Evolutionary conservation across 2,888 invertebrate species (phyloP).

Genomic region (Drosophila dives): DNA sequence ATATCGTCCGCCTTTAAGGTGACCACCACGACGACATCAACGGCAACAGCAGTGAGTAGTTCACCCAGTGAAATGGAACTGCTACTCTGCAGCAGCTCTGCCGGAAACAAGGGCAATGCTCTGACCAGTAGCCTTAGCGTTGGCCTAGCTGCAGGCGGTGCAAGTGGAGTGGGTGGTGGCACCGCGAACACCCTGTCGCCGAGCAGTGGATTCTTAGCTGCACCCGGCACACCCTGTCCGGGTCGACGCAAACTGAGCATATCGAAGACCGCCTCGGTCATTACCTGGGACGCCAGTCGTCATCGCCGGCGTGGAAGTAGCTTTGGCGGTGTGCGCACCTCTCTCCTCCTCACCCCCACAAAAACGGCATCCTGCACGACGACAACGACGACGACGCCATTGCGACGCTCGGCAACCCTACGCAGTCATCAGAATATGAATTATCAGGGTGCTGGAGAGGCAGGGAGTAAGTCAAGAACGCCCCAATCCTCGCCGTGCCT

Average conservation of each 20-base stretch:
- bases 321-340: conserved; percentile 89
- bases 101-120: conserved; percentile 38
- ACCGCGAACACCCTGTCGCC: conserved; percentile 70
- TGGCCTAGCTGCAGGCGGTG: conserved; percentile 28
- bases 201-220: conserved; percentile 81
- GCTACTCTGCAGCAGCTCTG: conserved; percentile 55
- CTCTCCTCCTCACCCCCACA: conserved; percentile 87
- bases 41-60: conserved; percentile 60
- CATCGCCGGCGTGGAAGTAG: conserved; percentile 89
- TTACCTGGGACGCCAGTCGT: conserved; percentile 90
- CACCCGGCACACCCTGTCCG: conserved; percentile 82
- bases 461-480: conserved; percentile 81
- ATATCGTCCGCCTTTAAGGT: conserved; percentile 82
- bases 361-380: conserved; percentile 71
- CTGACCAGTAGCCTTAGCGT: conserved; percentile 87
- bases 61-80: conserved; percentile 72
- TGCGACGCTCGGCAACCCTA: conserved; percentile 88
- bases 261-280: conserved; percentile 86
- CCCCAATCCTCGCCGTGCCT: conserved; percentile 87
- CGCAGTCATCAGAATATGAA: conserved; percentile 86
- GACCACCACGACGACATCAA: conserved; percentile 77
- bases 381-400: conserved; percentile 83
- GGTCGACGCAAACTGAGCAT: conserved; percentile 85
- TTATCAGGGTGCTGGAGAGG: conserved; percentile 53
- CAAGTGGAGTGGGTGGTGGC: conserved; percentile 75